Conservation (phyloP, 2,888 invertebrate species). For the Rhodophaea formosa region DNA sequence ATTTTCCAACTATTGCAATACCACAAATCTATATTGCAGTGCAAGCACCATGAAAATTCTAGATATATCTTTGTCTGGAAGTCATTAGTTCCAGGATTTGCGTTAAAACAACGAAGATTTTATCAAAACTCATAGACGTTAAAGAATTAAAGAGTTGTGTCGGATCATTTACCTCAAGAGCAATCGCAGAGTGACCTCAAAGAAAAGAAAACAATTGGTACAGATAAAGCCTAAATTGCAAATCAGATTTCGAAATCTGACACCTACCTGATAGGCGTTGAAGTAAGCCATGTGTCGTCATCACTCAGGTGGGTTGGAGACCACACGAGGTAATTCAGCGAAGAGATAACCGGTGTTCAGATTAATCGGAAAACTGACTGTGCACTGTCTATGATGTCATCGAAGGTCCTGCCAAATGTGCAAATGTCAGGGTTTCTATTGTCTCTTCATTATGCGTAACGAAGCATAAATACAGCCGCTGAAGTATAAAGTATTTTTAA, state of each 20-base stretch:
- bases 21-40: too few species aligned
- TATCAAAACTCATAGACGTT: not conserved
- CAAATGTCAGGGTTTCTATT: not conserved
- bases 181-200: not conserved
- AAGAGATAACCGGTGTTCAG: slow-evolving; percentile 29
- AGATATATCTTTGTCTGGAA: not conserved
- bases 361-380: slow-evolving; percentile 24
- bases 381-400: not conserved
- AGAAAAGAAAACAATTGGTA: slow-evolving; percentile 1
- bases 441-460: not conserved
- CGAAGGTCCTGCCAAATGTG: not conserved
- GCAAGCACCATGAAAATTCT: not conserved
- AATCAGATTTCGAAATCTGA: slow-evolving; percentile 17
- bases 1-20: too few species aligned
- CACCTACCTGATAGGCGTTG: slow-evolving; percentile 16
- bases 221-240: slow-evolving; percentile 13
- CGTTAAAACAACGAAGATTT: slow-evolving; percentile 11
- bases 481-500: too few species aligned
- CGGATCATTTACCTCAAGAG: not conserved
- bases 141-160: not conserved
- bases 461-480: not conserved
- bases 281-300: slow-evolving; percentile 14
- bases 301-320: slow-evolving; percentile 23
- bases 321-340: slow-evolving; percentile 26
- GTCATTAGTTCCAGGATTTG: slow-evolving; percentile 14